Evolutionary conservation across 2,113 vertebrate species (phyloP).

Genomic region (Dasyprocta punctata): DNA sequence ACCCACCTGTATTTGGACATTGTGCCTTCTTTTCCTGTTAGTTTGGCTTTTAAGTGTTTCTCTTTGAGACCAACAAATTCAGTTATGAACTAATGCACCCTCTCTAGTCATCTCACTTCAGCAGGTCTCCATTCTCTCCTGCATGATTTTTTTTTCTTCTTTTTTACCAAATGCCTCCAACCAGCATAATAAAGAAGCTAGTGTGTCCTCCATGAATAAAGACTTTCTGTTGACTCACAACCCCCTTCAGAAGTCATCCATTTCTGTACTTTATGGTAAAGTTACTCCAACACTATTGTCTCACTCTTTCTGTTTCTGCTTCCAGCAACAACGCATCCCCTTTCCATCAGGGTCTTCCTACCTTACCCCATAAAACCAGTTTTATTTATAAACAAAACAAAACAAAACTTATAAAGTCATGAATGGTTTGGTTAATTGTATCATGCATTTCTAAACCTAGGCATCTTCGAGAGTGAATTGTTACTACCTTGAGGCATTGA

Average conservation of each 20-base stretch:
- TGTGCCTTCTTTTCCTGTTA: neutral
- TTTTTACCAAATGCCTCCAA: neutral
- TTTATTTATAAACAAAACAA: neutral
- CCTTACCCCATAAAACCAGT: neutral
- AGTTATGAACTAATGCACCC: accelerated
- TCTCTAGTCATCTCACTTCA: neutral
- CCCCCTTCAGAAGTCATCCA: neutral
- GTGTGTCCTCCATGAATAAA: neutral
- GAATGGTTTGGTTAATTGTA: neutral
- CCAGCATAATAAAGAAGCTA: neutral
- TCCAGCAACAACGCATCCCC: neutral
- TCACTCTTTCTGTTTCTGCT: neutral
- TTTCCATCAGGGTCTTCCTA: neutral
- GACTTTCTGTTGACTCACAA: neutral
- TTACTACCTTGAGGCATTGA: neutral
- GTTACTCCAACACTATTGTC: neutral
- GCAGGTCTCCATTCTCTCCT: neutral
- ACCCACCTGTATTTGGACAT: neutral
- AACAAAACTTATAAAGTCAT: neutral
- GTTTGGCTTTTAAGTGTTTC: neutral
- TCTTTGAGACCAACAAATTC: neutral
- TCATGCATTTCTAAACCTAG: neutral
- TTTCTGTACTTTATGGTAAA: neutral
- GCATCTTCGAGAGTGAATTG: neutral
- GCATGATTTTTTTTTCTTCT: neutral